Percentiles rank a stretch among this genome's conserved stretches.
These are phyloP conservation scores for Ophthalmolycus amberensis DNA, from an alignment of 2,113 vertebrate species.

Conservation along the genomic window DNA sequence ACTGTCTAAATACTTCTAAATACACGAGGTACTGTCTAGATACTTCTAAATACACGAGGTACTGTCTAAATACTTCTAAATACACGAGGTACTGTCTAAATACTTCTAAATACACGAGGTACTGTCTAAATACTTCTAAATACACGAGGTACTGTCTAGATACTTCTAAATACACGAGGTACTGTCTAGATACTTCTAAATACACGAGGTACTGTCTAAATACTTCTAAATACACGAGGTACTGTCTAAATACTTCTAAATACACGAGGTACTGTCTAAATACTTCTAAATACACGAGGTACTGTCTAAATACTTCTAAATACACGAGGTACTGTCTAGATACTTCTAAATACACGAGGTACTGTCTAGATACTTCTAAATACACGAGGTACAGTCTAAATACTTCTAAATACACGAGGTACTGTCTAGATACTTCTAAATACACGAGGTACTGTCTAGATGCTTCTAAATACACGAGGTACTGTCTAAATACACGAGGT, in stretches of 20 bases:
- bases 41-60: no score
- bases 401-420: not conserved
- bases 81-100: no score
- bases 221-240: slow-evolving; percentile 88
- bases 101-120: no score
- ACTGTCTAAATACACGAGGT: no score
- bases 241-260: not conserved
- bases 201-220: slow-evolving; percentile 83
- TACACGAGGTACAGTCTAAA: not conserved
- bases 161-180: no score
- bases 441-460: not conserved
- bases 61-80: no score
- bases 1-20: no score
- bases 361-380: not conserved
- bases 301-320: not conserved
- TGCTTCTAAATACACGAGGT: not conserved
- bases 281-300: not conserved
- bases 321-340: not conserved
- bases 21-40: no score
- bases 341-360: not conserved
- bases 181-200: no score
- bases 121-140: no score
- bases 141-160: no score
- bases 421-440: not conserved
- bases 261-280: no score